These are phyloP conservation scores for Uria lomvia DNA, from an alignment of 2,113 vertebrate genomes.

Conservation along the genomic window DNA sequence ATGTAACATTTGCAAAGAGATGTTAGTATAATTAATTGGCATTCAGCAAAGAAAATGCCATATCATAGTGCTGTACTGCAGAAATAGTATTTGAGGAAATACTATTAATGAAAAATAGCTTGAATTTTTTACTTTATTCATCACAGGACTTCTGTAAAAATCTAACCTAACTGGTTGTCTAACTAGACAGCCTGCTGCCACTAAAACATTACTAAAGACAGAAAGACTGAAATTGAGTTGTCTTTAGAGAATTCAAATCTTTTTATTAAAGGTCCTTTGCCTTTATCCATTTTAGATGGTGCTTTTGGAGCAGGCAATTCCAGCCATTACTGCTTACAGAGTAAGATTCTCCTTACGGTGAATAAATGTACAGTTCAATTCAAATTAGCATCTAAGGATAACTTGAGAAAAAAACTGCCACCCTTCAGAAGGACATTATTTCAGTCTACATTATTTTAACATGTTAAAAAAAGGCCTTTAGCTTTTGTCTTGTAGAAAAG, in stretches of 20 bases:
- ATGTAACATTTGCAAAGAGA: background rate
- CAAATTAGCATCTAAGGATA: background rate
- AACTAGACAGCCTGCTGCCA: background rate
- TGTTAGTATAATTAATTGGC: background rate
- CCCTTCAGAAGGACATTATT: background rate
- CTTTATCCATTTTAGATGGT: background rate
- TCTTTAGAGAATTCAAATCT: background rate
- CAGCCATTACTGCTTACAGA: background rate
- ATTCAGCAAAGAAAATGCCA: background rate
- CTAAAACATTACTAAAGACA: background rate
- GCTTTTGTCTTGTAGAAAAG: background rate
- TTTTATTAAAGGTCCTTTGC: background rate
- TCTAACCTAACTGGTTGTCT: background rate
- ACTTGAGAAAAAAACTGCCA: background rate
- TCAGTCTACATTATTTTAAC: background rate
- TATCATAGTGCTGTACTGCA: background rate
- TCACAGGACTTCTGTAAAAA: background rate
- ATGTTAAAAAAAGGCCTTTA: background rate
- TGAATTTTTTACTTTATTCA: background rate
- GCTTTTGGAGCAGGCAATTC: background rate
- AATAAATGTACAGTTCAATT: background rate
- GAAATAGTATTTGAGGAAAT: background rate
- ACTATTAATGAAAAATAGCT: background rate
- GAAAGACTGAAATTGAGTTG: background rate
- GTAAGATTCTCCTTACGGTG: background rate